Percentiles rank a stretch among this genome's conserved stretches.
These are phyloP conservation scores for Congeria kusceri DNA, from an alignment of 2,888 invertebrate genomes.

Conservation along the genomic window DNA sequence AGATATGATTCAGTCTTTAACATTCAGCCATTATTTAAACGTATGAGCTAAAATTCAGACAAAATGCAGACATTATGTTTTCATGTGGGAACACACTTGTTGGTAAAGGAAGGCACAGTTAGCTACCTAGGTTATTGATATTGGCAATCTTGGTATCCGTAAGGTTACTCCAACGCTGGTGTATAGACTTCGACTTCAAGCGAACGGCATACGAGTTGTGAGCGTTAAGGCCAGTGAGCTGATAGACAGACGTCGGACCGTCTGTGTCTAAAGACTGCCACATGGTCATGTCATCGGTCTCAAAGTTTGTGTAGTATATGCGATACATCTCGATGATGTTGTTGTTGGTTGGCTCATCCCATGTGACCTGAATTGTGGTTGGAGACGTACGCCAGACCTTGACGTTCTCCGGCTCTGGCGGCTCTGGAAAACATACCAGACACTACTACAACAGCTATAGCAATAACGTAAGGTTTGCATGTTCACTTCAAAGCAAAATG, in stretches of 20 bases:
- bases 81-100: too few species aligned
- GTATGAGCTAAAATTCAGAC: too few species aligned
- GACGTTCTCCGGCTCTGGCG: constrained; percentile 96
- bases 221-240: constrained; percentile 77
- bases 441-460: background rate
- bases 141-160: constrained; percentile 73
- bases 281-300: constrained; percentile 75
- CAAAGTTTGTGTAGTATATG: constrained; percentile 81
- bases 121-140: constrained; percentile 30
- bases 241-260: constrained; percentile 80
- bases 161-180: constrained; percentile 82
- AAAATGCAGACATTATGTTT: too few species aligned
- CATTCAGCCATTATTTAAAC: too few species aligned
- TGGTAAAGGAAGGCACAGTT: too few species aligned
- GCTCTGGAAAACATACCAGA: constrained; percentile 88
- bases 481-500: too few species aligned
- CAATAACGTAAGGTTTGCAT: background rate
- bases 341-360: constrained; percentile 87
- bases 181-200: constrained; percentile 80
- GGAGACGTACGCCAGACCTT: constrained; percentile 97
- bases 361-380: constrained; percentile 93
- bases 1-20: too few species aligned
- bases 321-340: constrained; percentile 82
- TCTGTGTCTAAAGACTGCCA: constrained; percentile 81
- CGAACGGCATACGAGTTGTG: constrained; percentile 80